Conservation (phyloP, 2,888 invertebrate species). For the Drosophila koepferae region DNA sequence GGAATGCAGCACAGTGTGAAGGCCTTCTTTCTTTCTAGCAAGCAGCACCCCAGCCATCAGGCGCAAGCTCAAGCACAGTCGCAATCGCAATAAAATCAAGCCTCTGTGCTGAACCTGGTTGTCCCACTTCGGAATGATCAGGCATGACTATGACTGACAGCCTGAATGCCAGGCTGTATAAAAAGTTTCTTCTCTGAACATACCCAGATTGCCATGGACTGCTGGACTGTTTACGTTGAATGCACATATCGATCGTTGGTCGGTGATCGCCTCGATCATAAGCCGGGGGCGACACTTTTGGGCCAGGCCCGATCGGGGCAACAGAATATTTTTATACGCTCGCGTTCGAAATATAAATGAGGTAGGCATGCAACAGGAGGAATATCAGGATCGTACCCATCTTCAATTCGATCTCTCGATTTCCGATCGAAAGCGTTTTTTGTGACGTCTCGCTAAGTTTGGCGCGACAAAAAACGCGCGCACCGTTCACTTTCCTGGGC, state of each 20-base stretch:
- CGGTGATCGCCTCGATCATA: slow-evolving; percentile 63
- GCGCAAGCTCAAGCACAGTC: background rate
- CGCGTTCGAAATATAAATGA: slow-evolving; percentile 86
- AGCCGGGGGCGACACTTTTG: slow-evolving; percentile 80
- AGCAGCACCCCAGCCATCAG: slow-evolving; percentile 20
- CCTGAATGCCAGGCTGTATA: slow-evolving; percentile 50
- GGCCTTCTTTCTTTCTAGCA: slow-evolving; percentile 28
- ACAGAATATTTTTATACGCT: slow-evolving; percentile 86
- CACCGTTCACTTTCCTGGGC: slow-evolving; percentile 56
- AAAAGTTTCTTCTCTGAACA: slow-evolving; percentile 40
- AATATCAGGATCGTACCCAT: slow-evolving; percentile 49
- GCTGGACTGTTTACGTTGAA: slow-evolving; percentile 39
- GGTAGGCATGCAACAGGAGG: slow-evolving; percentile 50
- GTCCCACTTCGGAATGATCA: slow-evolving; percentile 67
- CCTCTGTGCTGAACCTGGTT: slow-evolving; percentile 38
- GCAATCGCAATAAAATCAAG: slow-evolving; percentile 8
- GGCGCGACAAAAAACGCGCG: slow-evolving; percentile 65
- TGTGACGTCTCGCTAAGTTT: slow-evolving; percentile 41
- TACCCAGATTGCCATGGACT: slow-evolving; percentile 35
- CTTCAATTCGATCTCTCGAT: slow-evolving; percentile 40
- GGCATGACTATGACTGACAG: slow-evolving; percentile 84
- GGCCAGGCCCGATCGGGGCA: slow-evolving; percentile 69
- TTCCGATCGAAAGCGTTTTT: slow-evolving; percentile 62
- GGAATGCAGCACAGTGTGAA: slow-evolving; percentile 65
- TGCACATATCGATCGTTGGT: slow-evolving; percentile 55